Percentiles rank a stretch among this genome's conserved stretches.
Evolutionary conservation across 2,888 invertebrate species (phyloP).

Genomic region (Zaprionus bogoriensis): DNA sequence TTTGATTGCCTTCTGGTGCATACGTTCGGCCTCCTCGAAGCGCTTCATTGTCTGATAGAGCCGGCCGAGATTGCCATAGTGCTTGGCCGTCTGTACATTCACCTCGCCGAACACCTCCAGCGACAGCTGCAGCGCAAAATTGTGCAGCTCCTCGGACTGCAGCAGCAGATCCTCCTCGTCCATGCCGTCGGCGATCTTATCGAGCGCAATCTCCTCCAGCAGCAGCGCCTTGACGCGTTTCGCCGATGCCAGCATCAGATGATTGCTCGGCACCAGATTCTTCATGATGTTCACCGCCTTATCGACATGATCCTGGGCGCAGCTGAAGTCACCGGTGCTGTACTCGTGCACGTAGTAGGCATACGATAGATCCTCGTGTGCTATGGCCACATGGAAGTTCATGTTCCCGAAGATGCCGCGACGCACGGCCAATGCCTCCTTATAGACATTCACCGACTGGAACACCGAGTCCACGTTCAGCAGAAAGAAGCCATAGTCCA

Average conservation of each 20-base stretch:
- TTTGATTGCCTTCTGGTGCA: slow-evolving; percentile 96
- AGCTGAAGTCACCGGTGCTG: slow-evolving; percentile 92
- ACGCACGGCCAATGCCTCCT: slow-evolving; percentile 89
- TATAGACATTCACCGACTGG: slow-evolving; percentile 93
- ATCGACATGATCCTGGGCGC: slow-evolving; percentile 92
- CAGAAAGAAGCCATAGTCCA: slow-evolving; percentile 95
- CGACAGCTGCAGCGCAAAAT: slow-evolving; percentile 90
- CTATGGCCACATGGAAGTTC: slow-evolving; percentile 94
- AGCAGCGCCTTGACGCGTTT: slow-evolving; percentile 96
- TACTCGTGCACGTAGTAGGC: slow-evolving; percentile 96
- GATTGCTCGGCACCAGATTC: slow-evolving; percentile 90
- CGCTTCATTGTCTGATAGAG: slow-evolving; percentile 96
- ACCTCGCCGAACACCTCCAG: slow-evolving; percentile 94
- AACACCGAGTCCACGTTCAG: slow-evolving; percentile 93
- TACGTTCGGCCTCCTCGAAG: slow-evolving; percentile 93
- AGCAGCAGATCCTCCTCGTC: slow-evolving; percentile 85
- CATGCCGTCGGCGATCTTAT: slow-evolving; percentile 86
- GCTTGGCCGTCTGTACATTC: slow-evolving; percentile 97
- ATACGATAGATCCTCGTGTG: slow-evolving; percentile 96
- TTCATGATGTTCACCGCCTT: slow-evolving; percentile 92
- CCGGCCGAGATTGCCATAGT: slow-evolving; percentile 96
- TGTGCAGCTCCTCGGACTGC: slow-evolving; percentile 93
- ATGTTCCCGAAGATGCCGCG: slow-evolving; percentile 90
- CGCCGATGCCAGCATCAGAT: slow-evolving; percentile 93
- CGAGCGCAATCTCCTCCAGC: slow-evolving; percentile 95